Evolutionary conservation across 2,113 vertebrate species (phyloP), one percentile per base, ranked within the genome.

Genomic region (Crypturellus undulatus): DNA sequence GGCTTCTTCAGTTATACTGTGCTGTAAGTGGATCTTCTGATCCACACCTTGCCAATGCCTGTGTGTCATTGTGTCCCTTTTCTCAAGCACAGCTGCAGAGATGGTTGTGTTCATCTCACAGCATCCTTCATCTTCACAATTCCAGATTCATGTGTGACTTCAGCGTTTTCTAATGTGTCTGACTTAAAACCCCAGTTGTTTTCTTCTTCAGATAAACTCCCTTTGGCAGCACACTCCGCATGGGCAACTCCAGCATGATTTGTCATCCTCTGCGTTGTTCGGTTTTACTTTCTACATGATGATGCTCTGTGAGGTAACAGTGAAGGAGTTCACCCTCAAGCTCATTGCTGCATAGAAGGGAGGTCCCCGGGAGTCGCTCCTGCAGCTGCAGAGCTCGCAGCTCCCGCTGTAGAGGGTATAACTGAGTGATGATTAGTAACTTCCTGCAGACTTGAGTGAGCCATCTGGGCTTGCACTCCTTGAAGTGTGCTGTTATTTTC

Each of bases 401-500:
- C 49, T 70, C 81, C 58, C 45, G 83, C 94, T 91, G 79, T 51
- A 64, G 82, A 75, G 68, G 79, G 64, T 87, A 65, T 92, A 90
- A 15, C 69, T 13, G 26, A 64, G 91, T 68, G 84, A 79, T 94
- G 93, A 95, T 95, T 93, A 81, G 95, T 80, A 94, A 86, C 94
- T 96, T 96, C 94, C 96, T 96, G 92, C 82, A 89, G 72, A 72
- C 85, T 69, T 64, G 32, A 67, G 87, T 5, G 10, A 93, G 76
- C 93, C 92, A 71, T 92, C 92, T 97, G 95, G 88, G 92, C 94
- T 96, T 92, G 56, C 43, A 64, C 85, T 95, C 84, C 95, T 95
- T 75, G 76, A 86, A 95, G 94, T 42, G 85, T 90, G 93, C 92
- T 96, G 93, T 83, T 96, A 79, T 93, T 96, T 97, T 94, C 94